Evolutionary conservation across 2,888 invertebrate genomes (phyloP).

Genomic region (Crocallis elinguaria): DNA sequence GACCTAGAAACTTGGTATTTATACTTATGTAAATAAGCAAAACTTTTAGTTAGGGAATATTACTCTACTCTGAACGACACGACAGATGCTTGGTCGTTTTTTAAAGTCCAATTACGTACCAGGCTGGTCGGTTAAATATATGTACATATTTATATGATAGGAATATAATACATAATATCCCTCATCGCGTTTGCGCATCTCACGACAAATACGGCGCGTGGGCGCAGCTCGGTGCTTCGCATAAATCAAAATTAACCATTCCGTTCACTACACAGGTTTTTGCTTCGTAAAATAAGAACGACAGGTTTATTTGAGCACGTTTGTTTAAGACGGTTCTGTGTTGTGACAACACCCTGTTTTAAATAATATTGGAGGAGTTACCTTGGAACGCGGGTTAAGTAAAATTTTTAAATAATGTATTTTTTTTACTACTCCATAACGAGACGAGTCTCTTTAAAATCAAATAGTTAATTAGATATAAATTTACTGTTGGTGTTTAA

Average conservation of each 20-base stretch:
- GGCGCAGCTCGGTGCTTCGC: constrained; percentile 59
- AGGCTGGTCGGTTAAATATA: constrained; percentile 7
- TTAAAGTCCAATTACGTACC: constrained; percentile 10
- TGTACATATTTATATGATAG: too few relatives aligned
- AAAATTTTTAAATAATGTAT: too few relatives aligned
- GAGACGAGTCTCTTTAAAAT: too few relatives aligned
- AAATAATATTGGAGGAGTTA: too few relatives aligned
- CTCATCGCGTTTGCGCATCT: constrained; percentile 28
- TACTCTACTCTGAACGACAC: too few relatives aligned
- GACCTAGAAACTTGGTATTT: too few relatives aligned
- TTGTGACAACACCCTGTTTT: constrained; percentile 1
- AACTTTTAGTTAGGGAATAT: too few relatives aligned
- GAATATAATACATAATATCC: constrained; percentile 24
- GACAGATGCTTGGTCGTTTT: background rate
- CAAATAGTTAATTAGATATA: too few relatives aligned
- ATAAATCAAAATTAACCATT: constrained; percentile 70
- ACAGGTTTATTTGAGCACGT: constrained; percentile 22
- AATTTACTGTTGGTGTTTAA: too few relatives aligned
- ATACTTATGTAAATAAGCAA: too few relatives aligned
- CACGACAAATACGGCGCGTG: constrained; percentile 50
- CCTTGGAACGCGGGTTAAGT: too few relatives aligned
- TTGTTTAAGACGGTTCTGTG: constrained; percentile 6
- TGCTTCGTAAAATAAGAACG: constrained; percentile 40
- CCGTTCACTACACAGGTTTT: constrained; percentile 39
- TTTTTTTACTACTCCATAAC: too few relatives aligned